These are phyloP conservation scores for Caenorhabditis briggsae DNA, from an alignment of 1,140 invertebrate genomes.

Conservation along the genomic window DNA sequence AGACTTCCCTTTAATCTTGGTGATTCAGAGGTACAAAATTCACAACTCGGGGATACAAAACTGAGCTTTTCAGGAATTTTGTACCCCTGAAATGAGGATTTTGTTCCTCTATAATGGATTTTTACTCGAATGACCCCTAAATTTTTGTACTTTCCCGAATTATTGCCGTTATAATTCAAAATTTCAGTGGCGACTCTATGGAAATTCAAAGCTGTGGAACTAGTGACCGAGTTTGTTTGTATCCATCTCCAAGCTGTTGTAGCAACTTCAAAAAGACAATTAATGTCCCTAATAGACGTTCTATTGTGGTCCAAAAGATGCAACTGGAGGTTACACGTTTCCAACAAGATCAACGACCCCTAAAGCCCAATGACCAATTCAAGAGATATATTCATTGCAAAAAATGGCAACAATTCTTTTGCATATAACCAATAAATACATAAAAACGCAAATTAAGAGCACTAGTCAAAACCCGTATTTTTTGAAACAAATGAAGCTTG, in stretches of 20 bases:
- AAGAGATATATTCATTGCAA: conserved; percentile 22
- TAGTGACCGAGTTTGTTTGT: background rate
- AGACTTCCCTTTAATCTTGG: background rate
- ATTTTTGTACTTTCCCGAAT: too few species aligned
- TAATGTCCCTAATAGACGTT: background rate
- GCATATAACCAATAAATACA: conserved; percentile 5
- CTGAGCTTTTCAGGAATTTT: too few species aligned
- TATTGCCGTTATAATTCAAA: background rate
- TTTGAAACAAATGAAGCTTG: conserved; percentile 1
- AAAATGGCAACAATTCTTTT: conserved; percentile 33
- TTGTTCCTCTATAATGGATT: too few species aligned
- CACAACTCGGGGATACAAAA: too few species aligned
- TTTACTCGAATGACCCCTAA: too few species aligned
- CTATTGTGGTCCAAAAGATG: background rate
- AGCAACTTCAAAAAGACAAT: background rate
- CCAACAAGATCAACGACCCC: background rate
- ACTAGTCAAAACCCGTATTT: conserved; percentile 28
- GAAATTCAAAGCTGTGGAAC: conserved; percentile 25
- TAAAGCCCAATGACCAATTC: background rate
- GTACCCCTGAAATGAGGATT: too few species aligned
- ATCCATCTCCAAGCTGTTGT: background rate
- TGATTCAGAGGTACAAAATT: too few species aligned
- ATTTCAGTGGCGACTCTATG: background rate
- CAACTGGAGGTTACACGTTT: too few species aligned
- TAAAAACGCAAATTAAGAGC: conserved; percentile 16